Evolutionary conservation across 2,797 vertebrate species (phyloP), one percentile per base, ranked within the genome.

Genomic region (Hylomyscus alleni): DNA sequence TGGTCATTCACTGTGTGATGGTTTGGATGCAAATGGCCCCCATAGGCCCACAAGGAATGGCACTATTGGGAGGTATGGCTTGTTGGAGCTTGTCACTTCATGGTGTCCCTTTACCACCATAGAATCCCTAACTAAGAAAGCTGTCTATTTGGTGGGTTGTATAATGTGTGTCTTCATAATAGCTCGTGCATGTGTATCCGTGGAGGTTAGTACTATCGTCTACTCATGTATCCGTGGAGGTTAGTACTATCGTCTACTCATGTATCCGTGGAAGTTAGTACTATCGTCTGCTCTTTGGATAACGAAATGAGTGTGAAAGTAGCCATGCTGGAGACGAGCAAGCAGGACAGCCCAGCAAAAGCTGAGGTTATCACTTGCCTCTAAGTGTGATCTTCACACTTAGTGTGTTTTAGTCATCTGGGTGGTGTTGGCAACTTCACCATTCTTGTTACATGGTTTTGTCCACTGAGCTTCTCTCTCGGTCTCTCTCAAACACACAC

Each of bases 131-230:
- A 77, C 75, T 47, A 80, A 80, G 31, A 54, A n/a, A 11, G 31
- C 0, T 80, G 62, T 91, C 75, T 80, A 50, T 83, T 93, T 90
- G 40, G 7, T 54, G 44, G 80, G 91, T 94, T 72, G 52, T 83
- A 58, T 81, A 90, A 72, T 76, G 77, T 34, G 8, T 84, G 11
- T 54, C 26, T 73, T 84, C 10, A 7, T 86, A 56, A 73, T 95
- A 90, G 24, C 40, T 90, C 24, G 78, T 37, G 31, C 31, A 20
- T 80, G 77, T 82, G 44, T 60, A 24, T 26, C 50, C 80, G 67
- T 94, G 78, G 78, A 52, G 11, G 31, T 37, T 52, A 69, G 69
- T 26, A 62, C 2, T 15, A 6, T 77, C 14, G 24, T 50, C 44
- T 44, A 44, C n/a, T n/a, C n/a, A n/a, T 82, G 44, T 60, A 24